Evolutionary conservation across 2,113 vertebrate species (phyloP).

Genomic region (Chlamydotis undulata): DNA sequence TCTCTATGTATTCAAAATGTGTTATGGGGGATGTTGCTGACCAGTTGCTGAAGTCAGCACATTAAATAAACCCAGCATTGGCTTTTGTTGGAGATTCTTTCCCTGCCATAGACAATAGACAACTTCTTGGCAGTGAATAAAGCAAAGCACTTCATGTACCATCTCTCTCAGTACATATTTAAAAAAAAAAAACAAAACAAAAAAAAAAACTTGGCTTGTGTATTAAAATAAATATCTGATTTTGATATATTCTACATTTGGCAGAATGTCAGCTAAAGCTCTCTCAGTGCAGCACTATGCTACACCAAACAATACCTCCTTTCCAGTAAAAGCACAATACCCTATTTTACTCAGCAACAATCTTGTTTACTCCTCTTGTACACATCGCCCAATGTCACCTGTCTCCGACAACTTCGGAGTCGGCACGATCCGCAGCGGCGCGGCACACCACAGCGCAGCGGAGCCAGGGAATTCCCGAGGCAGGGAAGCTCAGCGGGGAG

Average conservation of each 20-base stretch:
- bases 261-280: neutral
- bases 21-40: neutral
- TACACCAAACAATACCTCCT: neutral
- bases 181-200: neutral
- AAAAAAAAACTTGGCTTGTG: neutral
- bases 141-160: neutral
- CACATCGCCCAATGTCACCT: neutral
- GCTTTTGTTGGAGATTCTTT: neutral
- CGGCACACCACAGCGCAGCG: no score
- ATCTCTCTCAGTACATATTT: neutral
- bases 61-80: neutral
- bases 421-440: no score
- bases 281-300: neutral
- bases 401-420: no score
- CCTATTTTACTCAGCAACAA: neutral
- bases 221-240: neutral
- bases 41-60: neutral
- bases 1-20: neutral
- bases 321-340: neutral
- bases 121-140: neutral
- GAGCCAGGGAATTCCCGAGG: no score
- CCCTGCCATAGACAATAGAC: rapidly evolving
- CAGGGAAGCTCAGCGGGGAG: no score
- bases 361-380: neutral
- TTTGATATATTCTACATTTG: neutral